Evolutionary conservation across 2,888 invertebrate genomes (phyloP).

Genomic region (Tipula vernalis): DNA sequence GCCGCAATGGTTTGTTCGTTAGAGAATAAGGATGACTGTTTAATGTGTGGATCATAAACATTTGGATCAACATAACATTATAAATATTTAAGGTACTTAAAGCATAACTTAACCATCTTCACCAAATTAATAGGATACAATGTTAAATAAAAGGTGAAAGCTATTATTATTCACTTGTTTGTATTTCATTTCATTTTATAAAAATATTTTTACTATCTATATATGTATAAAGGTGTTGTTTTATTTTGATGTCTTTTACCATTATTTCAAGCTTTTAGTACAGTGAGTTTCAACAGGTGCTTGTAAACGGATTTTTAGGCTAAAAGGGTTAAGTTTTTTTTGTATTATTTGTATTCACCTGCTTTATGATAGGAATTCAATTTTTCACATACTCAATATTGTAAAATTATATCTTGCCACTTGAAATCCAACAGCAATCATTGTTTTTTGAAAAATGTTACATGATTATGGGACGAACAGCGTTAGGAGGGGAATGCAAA

Average conservation of each 20-base stretch:
- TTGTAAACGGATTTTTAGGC: too few relatives aligned
- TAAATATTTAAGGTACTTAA: not conserved
- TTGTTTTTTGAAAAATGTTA: too few relatives aligned
- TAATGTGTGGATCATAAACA: constrained; percentile 69
- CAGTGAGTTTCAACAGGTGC: too few relatives aligned
- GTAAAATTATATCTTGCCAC: too few relatives aligned
- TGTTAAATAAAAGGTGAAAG: not conserved
- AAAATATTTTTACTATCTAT: not conserved
- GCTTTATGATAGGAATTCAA: too few relatives aligned
- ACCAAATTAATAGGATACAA: not conserved
- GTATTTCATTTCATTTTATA: not conserved
- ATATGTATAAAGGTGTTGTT: not conserved
- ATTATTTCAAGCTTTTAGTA: too few relatives aligned
- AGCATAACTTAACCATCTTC: not conserved
- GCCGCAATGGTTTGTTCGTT: constrained; percentile 75
- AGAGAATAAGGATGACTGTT: constrained; percentile 75
- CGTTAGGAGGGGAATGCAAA: too few relatives aligned
- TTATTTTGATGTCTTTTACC: not conserved
- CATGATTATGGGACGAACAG: too few relatives aligned
- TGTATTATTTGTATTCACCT: too few relatives aligned
- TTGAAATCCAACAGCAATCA: too few relatives aligned
- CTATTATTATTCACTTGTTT: not conserved
- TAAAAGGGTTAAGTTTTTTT: too few relatives aligned
- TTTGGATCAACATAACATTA: not conserved
- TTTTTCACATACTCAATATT: too few relatives aligned